Base-by-base conservation (phyloP, 2,888 invertebrate species). In the Urechis unicinctus region DNA sequence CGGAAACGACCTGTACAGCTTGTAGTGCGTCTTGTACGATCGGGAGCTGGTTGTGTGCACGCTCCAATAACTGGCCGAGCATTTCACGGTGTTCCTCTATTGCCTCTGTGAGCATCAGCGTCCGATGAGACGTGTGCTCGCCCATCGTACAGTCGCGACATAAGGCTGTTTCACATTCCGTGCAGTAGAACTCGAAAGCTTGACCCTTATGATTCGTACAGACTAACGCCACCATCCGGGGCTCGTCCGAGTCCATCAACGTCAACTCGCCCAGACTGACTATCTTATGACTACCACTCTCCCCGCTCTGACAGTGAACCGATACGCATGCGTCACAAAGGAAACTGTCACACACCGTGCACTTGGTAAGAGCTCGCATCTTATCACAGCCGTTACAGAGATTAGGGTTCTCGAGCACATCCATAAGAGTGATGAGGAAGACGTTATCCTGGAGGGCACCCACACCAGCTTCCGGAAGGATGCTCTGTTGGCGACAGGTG, bases 131-230 rank as follows among this genome's bases (percentile, higher is more conserved):
- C 80, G 58, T 80, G 65, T 81, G 81, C 58, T 80, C 80, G 5
- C 79, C 77, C 56, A 76, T 77, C 1, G 80, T 80, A 62, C 81
- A 81, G 52, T 75, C 74, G 58, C 74, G 72, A 61, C 81, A 81
- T 41, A 81, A 75, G 1, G 81, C 80, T 0, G 81, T 81, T 66
- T 81, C 81, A 67, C 81, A 81, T 50, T 78, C 77, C 13, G 73
- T 68, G 67, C 81, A 81, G 67, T 79, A 81, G 65, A 77, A 80
- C 56, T 77, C 71, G 50, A 78, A 61, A 1, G 69, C 62, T 56
- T 73, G 73, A 25, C 73, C 69, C 26, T 64, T 68, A 61, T 78
- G 78, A 55, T 68, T 75, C 4, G 76, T 73, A 66, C 78, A 78
- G 28, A 73, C 70, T 22, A 77, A 24, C 5, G 50, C 3, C 5